phyloP scores from a whole-genome alignment of 1,140 invertebrate genomes.

The Drosophila punjabiensis region DNA sequence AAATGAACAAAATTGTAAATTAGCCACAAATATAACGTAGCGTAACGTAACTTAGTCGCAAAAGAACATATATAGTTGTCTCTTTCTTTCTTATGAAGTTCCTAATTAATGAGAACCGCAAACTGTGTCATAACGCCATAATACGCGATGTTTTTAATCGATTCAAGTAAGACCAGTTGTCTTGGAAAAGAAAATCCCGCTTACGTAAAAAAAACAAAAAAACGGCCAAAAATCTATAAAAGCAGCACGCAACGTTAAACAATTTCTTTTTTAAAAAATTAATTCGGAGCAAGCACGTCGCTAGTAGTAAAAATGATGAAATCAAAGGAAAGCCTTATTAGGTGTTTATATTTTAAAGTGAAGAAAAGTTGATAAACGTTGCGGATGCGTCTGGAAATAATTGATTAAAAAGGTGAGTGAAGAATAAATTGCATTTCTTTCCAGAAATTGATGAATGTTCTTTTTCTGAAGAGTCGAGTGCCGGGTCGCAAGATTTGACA shows the following conservation, averaged over 20 bases:
- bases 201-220: too few species aligned
- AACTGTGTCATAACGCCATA: too few species aligned
- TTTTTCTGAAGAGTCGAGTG: conserved; percentile 76
- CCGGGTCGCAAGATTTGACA: conserved; percentile 28
- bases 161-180: too few species aligned
- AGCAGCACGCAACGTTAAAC: neutral
- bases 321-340: neutral
- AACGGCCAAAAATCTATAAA: neutral
- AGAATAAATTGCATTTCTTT: neutral
- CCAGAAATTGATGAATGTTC: conserved; percentile 70
- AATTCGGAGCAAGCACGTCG: neutral
- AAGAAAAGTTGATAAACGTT: conserved; percentile 16
- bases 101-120: too few species aligned
- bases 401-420: conserved; percentile 33
- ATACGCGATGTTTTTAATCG: too few species aligned
- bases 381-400: neutral
- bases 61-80: too few species aligned
- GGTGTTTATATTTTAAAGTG: neutral
- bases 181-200: too few species aligned
- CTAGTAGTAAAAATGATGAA: neutral
- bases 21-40: too few species aligned
- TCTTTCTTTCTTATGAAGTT: too few species aligned
- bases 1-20: too few species aligned
- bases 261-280: conserved; percentile 1
- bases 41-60: too few species aligned